phyloP scores from a whole-genome alignment of 2,113 vertebrate species.

The Peromyscus californicus region DNA sequence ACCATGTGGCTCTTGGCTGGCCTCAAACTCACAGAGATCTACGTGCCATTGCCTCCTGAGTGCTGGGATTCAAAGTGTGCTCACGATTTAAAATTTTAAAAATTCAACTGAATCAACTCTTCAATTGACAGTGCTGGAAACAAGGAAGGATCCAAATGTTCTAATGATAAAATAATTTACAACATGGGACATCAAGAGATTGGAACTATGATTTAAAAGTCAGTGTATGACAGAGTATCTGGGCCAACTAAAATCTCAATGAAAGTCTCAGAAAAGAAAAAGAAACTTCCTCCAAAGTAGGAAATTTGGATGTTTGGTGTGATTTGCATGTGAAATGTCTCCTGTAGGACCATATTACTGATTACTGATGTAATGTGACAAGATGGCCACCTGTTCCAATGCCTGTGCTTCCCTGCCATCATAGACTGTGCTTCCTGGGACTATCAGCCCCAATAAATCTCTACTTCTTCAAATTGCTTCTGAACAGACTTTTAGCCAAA shows the following conservation, averaged over 20 bases:
- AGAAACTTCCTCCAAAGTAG: neutral
- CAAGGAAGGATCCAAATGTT: neutral
- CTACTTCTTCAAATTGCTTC: neutral
- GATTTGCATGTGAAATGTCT: neutral
- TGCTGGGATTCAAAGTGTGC: neutral
- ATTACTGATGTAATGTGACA: neutral
- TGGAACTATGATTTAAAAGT: neutral
- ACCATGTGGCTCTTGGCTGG: neutral
- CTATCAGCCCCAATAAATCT: neutral
- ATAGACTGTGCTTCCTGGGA: neutral
- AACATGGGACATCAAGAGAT: neutral
- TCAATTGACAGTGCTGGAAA: neutral
- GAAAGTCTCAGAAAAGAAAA: neutral
- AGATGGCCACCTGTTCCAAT: neutral
- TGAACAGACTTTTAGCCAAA: neutral
- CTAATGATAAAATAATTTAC: neutral
- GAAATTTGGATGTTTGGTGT: neutral
- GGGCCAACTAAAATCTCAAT: neutral
- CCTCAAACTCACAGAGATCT: neutral
- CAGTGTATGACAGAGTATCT: neutral
- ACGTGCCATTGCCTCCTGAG: neutral
- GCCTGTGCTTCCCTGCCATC: too few species aligned
- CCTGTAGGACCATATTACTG: neutral
- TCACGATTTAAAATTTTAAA: neutral
- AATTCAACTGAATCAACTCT: neutral